Base-by-base conservation (phyloP, 2,113 vertebrate species). In the Toxostoma redivivum region DNA sequence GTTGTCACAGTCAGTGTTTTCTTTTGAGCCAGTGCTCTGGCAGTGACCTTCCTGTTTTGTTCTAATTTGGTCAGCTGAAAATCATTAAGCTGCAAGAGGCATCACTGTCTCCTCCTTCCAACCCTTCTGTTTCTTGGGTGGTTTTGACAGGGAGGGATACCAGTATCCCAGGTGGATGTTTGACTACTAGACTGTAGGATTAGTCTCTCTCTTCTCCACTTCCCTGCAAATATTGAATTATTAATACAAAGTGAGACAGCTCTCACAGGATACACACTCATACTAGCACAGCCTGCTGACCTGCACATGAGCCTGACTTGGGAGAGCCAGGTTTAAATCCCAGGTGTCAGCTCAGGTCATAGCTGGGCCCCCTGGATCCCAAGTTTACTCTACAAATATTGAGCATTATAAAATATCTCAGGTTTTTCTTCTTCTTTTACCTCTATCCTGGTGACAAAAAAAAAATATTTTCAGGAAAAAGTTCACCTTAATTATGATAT, bases 181-280 rank as follows among this genome's bases (percentile, higher is more conserved):
- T 92, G 92, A 86, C 71, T 58, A 51, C 82, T 62, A 80, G 90
- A 58, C 92, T 95, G 76, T 92, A 62, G 86, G 83, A 88, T 94
- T 90, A 90, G 77, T 47, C n/a, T 88, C 71, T 94, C 56, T 82
- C 38, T 83, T 57, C 60, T 73, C 56, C 33, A 24, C 60, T 77
- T 94, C 65, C 69, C 86, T 89, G 83, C 28, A 90, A 92, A 88
- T 76, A 81, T 2, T 94, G 92, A 94, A 94, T 97, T 94, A 94
- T 95, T 94, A 84, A 95, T 86, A 83, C 76, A 67, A 70, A 83
- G 60, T 51, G 44, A 88, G 86, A 67, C 56, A 91, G 51, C 60
- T 94, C 64, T 94, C 88, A 9, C 35, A 71, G 86, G 69, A 60
- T 62, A 14, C 64, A 19, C 24, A 14, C 14, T 91, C 22, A 4